Evolutionary conservation across 2,888 invertebrate species (phyloP).

Genomic region (Orthonychiurus folsomi): DNA sequence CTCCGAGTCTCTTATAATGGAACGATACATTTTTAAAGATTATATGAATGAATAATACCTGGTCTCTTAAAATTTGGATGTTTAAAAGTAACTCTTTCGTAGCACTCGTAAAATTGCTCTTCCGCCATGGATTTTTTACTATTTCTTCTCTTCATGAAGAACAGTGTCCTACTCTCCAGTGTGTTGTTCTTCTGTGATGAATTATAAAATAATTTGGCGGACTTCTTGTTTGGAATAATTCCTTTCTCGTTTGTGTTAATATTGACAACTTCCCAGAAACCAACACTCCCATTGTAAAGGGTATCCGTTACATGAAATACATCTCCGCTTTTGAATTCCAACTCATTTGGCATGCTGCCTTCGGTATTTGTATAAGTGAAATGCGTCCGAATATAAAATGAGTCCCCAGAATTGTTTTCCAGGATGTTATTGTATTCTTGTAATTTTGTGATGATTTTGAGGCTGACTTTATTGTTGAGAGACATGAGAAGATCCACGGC

Average conservation of each 20-base stretch:
- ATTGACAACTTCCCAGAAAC: constrained; percentile 90
- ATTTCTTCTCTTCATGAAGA: neutral
- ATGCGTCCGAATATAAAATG: constrained; percentile 75
- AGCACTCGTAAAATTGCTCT: neutral
- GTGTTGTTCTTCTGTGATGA: neutral
- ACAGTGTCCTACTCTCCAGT: neutral
- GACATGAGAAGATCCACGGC: constrained; percentile 85
- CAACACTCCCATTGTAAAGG: constrained; percentile 90
- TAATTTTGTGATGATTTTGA: constrained; percentile 81
- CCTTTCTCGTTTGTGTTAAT: constrained; percentile 84
- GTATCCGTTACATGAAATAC: constrained; percentile 94
- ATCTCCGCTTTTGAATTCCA: constrained; percentile 91
- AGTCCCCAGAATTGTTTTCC: constrained; percentile 83
- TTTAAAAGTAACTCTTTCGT: constrained; percentile 44
- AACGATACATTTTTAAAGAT: neutral
- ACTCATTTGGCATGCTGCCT: constrained; percentile 76
- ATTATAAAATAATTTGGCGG: constrained; percentile 53
- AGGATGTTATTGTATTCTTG: constrained; percentile 44
- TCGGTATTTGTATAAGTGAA: neutral
- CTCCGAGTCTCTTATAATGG: constrained; percentile 77
- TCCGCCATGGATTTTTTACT: neutral
- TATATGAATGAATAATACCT: no score
- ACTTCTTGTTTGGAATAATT: constrained; percentile 84
- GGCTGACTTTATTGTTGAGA: constrained; percentile 85
- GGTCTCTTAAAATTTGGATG: constrained; percentile 91